Percentiles rank a stretch among this genome's conserved stretches.
Evolutionary conservation across 2,797 vertebrate species (phyloP).

Genomic region (Chiroxiphia lanceolata): DNA sequence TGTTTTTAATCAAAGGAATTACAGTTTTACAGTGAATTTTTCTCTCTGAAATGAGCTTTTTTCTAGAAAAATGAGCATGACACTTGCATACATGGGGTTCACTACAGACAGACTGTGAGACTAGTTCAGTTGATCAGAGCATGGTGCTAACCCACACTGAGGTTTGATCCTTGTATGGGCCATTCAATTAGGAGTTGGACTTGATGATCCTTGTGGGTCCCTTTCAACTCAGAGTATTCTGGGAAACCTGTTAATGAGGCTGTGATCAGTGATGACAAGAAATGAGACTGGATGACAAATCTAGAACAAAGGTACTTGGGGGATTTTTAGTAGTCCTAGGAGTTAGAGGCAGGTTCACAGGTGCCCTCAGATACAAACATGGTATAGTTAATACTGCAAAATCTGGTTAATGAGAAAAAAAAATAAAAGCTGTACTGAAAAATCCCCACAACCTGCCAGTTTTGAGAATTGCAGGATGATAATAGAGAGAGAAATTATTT

Average conservation of each 20-base stretch:
- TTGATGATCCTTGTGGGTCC: background rate
- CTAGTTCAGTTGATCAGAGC: background rate
- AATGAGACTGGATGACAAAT: background rate
- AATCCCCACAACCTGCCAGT: background rate
- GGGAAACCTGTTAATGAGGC: background rate
- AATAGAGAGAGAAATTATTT: background rate
- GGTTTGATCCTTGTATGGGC: background rate
- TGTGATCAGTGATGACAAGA: background rate
- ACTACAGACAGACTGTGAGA: background rate
- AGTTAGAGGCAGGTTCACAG: background rate
- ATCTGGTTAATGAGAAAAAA: background rate
- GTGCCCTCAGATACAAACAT: background rate
- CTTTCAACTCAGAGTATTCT: background rate
- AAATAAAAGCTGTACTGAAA: background rate
- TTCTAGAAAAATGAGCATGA: background rate
- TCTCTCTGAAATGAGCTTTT: slow-evolving; percentile 28
- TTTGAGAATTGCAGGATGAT: background rate
- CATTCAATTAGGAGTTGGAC: background rate
- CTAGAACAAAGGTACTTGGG: background rate
- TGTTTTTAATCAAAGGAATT: slow-evolving; percentile 20
- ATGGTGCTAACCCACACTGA: background rate
- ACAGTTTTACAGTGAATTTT: background rate
- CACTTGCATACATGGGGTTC: background rate
- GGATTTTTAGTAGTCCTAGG: background rate
- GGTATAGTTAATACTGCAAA: background rate